Conservation (phyloP, 2,888 invertebrate genomes). For the Calephelis perditalis region DNA sequence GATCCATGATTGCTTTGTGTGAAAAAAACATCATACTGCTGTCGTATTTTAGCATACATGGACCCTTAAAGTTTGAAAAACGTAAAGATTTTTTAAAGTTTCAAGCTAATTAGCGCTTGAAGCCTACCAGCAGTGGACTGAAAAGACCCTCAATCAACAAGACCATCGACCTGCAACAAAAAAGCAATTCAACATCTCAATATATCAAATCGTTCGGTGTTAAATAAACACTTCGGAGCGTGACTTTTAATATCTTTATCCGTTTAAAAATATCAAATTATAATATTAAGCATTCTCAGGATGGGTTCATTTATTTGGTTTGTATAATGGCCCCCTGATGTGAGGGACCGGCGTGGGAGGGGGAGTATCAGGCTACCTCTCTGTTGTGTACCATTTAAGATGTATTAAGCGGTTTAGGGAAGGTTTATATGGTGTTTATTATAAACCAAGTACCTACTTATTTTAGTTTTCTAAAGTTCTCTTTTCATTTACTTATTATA, state of each 20-base stretch:
- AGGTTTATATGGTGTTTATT: constrained; percentile 29
- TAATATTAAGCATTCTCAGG: constrained; percentile 70
- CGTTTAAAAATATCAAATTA: constrained; percentile 77
- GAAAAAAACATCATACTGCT: too few relatives aligned
- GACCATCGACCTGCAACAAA: constrained; percentile 32
- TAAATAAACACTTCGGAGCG: constrained; percentile 73
- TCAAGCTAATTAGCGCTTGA: not conserved
- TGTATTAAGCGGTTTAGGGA: constrained; percentile 32
- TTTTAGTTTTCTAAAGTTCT: too few relatives aligned
- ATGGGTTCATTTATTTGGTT: constrained; percentile 63
- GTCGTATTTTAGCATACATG: too few relatives aligned
- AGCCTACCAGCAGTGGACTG: constrained; percentile 10
- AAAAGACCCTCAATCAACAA: constrained; percentile 18
- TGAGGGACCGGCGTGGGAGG: constrained; percentile 32
- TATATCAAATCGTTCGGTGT: constrained; percentile 60
- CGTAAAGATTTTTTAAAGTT: too few relatives aligned
- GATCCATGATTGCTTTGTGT: too few relatives aligned
- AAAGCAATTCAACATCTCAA: constrained; percentile 42
- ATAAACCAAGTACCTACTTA: too few relatives aligned
- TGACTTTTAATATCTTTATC: constrained; percentile 76
- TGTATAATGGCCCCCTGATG: constrained; percentile 63
- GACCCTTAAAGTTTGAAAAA: not conserved
- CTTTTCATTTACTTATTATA: too few relatives aligned
- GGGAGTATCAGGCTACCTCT: constrained; percentile 28
- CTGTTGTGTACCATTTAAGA: constrained; percentile 32